Evolutionary conservation across 2,888 invertebrate genomes (phyloP).

Genomic region (Microctonus aethiopoides): DNA sequence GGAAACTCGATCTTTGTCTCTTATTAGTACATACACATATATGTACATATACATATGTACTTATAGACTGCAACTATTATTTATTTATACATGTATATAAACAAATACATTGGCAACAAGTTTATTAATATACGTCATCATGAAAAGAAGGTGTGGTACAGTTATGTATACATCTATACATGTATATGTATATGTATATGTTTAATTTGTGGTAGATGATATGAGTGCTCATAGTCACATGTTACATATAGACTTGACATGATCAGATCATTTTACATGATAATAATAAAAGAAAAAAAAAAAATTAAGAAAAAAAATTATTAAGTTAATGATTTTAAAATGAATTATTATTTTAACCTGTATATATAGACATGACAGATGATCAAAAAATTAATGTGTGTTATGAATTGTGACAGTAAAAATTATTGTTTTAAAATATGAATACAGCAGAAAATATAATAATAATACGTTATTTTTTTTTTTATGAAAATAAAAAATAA

Average conservation of each 20-base stretch:
- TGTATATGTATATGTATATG: not conserved
- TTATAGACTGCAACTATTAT: not conserved
- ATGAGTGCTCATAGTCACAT: not conserved
- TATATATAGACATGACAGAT: not conserved
- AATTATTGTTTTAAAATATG: not conserved
- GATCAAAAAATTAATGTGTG: not conserved
- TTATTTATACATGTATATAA: not conserved
- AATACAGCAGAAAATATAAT: not conserved
- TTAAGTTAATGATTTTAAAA: not conserved
- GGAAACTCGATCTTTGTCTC: conserved; percentile 32
- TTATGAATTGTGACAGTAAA: too few species aligned
- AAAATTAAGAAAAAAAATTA: too few species aligned
- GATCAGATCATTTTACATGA: not conserved
- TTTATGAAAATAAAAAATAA: not conserved
- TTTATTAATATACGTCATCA: not conserved
- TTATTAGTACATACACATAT: not conserved
- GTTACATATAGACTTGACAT: not conserved
- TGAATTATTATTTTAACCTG: not conserved
- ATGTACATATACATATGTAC: not conserved
- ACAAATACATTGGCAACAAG: not conserved
- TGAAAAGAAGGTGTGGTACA: not conserved
- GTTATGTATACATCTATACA: too few species aligned
- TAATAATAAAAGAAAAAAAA: too few species aligned
- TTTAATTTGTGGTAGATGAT: not conserved
- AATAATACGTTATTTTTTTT: too few species aligned